A percentile compares a stretch with the other conserved stretches of the same genome.
phyloP scores from a whole-genome alignment of 2,888 invertebrate genomes.

The Phalera bucephala region DNA sequence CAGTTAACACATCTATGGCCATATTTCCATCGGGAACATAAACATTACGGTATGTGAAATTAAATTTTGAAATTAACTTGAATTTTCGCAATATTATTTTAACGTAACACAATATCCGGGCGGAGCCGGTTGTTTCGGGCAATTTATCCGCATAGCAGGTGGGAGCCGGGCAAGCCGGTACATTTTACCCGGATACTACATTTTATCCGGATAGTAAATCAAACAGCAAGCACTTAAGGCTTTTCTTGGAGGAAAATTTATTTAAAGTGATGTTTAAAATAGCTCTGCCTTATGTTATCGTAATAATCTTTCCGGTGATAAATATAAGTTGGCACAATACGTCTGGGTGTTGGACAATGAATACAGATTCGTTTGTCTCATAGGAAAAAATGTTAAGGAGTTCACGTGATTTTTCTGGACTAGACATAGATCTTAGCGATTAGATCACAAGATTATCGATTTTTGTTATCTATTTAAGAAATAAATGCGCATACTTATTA shows the following conservation, averaged over 20 bases:
- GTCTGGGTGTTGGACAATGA: too few relatives aligned
- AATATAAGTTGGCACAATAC: too few relatives aligned
- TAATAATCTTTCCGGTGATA: not conserved
- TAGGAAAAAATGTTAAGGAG: too few relatives aligned
- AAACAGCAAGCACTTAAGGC: conserved; percentile 34
- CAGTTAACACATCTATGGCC: too few relatives aligned
- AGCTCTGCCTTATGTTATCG: not conserved
- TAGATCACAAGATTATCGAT: too few relatives aligned
- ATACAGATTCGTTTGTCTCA: too few relatives aligned
- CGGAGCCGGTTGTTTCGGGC: conserved; percentile 25
- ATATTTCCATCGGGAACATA: too few relatives aligned
- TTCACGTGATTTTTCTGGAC: too few relatives aligned
- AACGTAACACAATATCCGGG: conserved; percentile 33
- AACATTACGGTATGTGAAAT: conserved; percentile 18
- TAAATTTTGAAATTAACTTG: conserved; percentile 39
- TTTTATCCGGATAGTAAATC: conserved; percentile 33
- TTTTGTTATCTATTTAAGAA: too few relatives aligned
- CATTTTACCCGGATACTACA: conserved; percentile 13
- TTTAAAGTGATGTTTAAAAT: conserved; percentile 21
- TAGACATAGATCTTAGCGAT: too few relatives aligned
- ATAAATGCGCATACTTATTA: too few relatives aligned
- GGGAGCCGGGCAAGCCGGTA: conserved; percentile 24
- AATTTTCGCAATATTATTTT: conserved; percentile 37
- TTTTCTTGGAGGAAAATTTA: conserved; percentile 14
- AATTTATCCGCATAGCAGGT: conserved; percentile 64